phyloP scores from a whole-genome alignment of 2,113 vertebrate genomes.

The Edolisoma coerulescens region DNA sequence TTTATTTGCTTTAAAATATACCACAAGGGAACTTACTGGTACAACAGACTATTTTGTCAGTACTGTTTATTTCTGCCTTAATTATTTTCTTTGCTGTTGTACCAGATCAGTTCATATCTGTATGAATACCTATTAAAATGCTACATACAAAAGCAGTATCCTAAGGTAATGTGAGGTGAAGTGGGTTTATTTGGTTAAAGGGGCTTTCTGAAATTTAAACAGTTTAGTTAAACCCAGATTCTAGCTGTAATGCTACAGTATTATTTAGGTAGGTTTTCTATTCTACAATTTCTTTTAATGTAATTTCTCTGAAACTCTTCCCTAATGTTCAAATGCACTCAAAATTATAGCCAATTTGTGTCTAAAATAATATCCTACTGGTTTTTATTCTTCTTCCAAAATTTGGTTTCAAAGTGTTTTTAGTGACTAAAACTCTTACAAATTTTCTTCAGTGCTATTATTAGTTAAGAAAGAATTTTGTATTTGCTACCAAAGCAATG shows the following conservation, averaged over 20 bases:
- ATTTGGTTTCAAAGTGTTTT: not conserved
- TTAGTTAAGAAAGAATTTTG: constrained; percentile 13
- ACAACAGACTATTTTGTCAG: not conserved
- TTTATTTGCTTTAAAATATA: constrained; percentile 46
- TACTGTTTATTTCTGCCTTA: constrained; percentile 21
- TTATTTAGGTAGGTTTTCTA: not conserved
- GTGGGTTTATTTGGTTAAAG: constrained; percentile 13
- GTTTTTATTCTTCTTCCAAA: not conserved
- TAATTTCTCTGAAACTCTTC: not conserved
- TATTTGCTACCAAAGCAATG: constrained; percentile 6
- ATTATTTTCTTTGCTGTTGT: constrained; percentile 28
- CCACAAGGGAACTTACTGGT: not conserved
- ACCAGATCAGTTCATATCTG: constrained; percentile 12
- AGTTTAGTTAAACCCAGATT: not conserved
- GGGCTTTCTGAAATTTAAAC: not conserved
- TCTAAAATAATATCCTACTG: not conserved
- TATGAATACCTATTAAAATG: constrained; percentile 2
- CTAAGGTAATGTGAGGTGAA: not conserved
- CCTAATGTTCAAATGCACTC: not conserved
- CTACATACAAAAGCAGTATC: not conserved
- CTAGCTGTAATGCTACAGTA: not conserved
- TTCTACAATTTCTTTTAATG: not conserved
- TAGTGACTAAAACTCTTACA: not conserved
- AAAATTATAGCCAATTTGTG: not conserved
- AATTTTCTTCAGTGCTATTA: not conserved